Evolutionary conservation across 2,888 invertebrate genomes (phyloP), one percentile per base, ranked within the genome.

Genomic region (Drosophila formosana): DNA sequence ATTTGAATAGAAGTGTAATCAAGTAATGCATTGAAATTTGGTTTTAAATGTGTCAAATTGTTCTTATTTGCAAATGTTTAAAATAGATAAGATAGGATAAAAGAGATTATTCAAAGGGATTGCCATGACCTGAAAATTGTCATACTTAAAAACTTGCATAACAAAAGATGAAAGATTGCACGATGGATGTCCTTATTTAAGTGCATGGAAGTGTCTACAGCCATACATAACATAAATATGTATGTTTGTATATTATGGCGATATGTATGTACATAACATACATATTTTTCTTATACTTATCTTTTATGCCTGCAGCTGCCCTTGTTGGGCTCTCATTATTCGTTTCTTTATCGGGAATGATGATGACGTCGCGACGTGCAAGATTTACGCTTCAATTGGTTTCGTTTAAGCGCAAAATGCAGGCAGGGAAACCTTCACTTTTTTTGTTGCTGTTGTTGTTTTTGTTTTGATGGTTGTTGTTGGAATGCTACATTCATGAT

Each of bases 341-440:
- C 65, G 78, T 65, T 69, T 68, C 84, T 81, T 78, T 86, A 86
- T 68, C 75, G 57, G 61, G 62, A 60, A 46, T 39, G 51, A 77
- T 30, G 61, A 70, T 57, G 46, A 57, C 57, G 45, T 45, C 11
- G 45, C 58, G 68, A 87, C 80, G 77, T 82, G 82, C 73, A 78
- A 83, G 87, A 88, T 88, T 88, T 83, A 81, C 84, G 87, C 82
- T 86, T 85, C 87, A 83, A 85, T 83, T 86, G 88, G 78, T 83
- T 86, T 83, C 80, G 66, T 80, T 86, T 78, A 80, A 80, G 88
- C 86, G 77, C 67, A 75, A 84, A 88, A 82, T 78, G 83, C 75
- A 62, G 86, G 72, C 79, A 70, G 61, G 47, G 45, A 62, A 63
- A 55, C 45, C 56, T 47, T 78, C 45, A 39, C 32, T 52, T 37